Base-by-base conservation (phyloP, 1,140 invertebrate species). In the Zelostemma sp. region DNA sequence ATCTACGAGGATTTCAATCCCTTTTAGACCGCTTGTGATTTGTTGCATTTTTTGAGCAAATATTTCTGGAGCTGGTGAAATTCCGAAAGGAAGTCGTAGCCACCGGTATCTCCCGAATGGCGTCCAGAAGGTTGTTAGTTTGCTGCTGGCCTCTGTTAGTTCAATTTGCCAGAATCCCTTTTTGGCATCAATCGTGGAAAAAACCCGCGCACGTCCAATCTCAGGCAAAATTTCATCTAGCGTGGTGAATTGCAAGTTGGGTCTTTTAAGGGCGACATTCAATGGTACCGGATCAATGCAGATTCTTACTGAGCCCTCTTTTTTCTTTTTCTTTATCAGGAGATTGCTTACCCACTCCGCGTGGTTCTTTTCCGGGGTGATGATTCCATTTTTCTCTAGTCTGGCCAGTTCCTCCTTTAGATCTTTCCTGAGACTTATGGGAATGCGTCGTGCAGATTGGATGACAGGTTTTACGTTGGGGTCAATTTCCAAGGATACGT, bases 241-340 rank as follows among this genome's bases (percentile, higher is more conserved):
- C 1, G 77, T 85, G 6, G 83, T 81, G 15, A 87, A 70, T 33
- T 75, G 75, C 72, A 78, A 81, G 66, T 78, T 73, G 69, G 80
- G 74, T 14, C 83, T 55, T 64, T 79, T 80, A 9, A 88, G 81
- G 11, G 64, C 68, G 61, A 75, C 78, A 74, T 89, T 88, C 45
- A 88, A 73, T 47, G 86, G 78, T 33, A 62, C 73, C 3, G 87
- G 86, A 69, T 89, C 86, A 12, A 89, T 51, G 73, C 86, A 88
- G 31, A 89, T 75, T 35, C 86, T 55, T 11, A 87, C 45, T 19
- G 78, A 63, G n/a, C 77, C 78, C 73, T 84, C 80, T 35, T 68
- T 69, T 76, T 86, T 87, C 33, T 35, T 35, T 50, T 70, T 65
- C 15, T 83, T 80, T 15, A 85, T 51, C 1, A 86, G 81, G 19